A percentile compares a stretch with the other conserved stretches of the same genome.
Evolutionary conservation across 2,797 vertebrate species (phyloP).

Genomic region (Lagocephalus sceleratus): DNA sequence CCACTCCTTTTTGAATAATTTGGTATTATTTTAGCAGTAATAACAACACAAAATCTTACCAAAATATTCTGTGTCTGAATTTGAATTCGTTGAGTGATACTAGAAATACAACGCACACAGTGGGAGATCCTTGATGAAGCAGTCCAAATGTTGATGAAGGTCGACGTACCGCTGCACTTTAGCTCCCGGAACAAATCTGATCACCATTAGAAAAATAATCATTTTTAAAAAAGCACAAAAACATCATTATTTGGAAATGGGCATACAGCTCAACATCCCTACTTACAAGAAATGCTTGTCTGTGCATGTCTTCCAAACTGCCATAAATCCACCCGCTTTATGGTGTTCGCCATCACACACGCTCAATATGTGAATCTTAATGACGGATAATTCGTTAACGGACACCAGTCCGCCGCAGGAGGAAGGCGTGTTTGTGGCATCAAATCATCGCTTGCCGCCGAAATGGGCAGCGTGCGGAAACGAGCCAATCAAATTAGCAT

Average conservation of each 20-base stretch:
- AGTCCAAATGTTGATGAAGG: constrained; percentile 8
- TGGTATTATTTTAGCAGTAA: too few relatives aligned
- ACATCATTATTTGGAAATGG: constrained; percentile 9
- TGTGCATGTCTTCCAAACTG: neutral
- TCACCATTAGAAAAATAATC: constrained; percentile 14
- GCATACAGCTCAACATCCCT: constrained; percentile 3
- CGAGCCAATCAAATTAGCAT: constrained; percentile 26
- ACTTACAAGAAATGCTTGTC: too few relatives aligned
- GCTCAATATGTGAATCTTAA: constrained; percentile 4
- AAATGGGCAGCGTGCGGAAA: constrained; percentile 22
- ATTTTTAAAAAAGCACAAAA: constrained; percentile 10
- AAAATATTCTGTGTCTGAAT: too few relatives aligned
- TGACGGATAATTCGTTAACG: constrained; percentile 27
- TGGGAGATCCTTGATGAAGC: constrained; percentile 16
- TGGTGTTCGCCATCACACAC: constrained; percentile 8
- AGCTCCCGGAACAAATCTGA: constrained; percentile 20
- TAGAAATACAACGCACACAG: too few relatives aligned
- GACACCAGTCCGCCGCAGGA: constrained; percentile 12
- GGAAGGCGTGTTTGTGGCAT: constrained; percentile 13
- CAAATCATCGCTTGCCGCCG: constrained; percentile 22
- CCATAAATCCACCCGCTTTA: constrained; percentile 10
- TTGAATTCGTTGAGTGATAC: too few relatives aligned
- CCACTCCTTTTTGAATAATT: too few relatives aligned
- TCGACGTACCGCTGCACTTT: neutral
- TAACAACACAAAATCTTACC: too few relatives aligned